phyloP scores from a whole-genome alignment of 1,140 invertebrate species.

The Drosophila bipectinata region DNA sequence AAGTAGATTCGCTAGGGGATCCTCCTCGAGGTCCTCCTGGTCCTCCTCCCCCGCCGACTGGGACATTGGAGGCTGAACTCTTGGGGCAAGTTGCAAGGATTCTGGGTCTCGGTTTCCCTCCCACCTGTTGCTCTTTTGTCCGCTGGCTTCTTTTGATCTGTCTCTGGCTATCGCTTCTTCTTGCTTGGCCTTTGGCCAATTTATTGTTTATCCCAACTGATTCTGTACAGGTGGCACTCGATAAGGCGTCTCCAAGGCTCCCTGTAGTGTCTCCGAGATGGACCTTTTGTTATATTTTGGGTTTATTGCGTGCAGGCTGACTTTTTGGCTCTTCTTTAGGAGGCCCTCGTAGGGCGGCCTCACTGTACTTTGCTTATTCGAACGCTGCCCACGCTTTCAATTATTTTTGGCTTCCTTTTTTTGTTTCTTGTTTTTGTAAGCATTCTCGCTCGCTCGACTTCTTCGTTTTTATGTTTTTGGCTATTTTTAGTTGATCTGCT shows the following conservation, averaged over 20 bases:
- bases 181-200: conserved; percentile 56
- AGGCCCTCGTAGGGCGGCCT: not conserved
- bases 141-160: conserved; percentile 38
- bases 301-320: not conserved
- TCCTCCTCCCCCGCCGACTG: conserved; percentile 15
- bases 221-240: conserved; percentile 25
- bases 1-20: conserved; percentile 74
- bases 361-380: conserved; percentile 31
- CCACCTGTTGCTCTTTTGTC: conserved; percentile 51
- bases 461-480: conserved; percentile 31
- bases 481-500: conserved; percentile 62
- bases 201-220: conserved; percentile 64
- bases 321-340: not conserved
- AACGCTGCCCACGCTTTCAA: conserved; percentile 53
- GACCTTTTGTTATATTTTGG: not conserved
- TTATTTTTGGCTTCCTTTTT: conserved; percentile 49
- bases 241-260: not conserved
- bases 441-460: conserved; percentile 9
- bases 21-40: conserved; percentile 18
- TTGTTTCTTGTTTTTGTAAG: conserved; percentile 10
- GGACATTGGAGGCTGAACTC: conserved; percentile 38
- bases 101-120: conserved; percentile 30
- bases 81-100: not conserved
- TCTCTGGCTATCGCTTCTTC: conserved; percentile 10
- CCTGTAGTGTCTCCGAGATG: not conserved